A percentile compares a stretch with the other conserved stretches of the same genome.
These are phyloP conservation scores for Copidosoma aretas DNA, from an alignment of 2,888 invertebrate genomes.

Conservation along the genomic window DNA sequence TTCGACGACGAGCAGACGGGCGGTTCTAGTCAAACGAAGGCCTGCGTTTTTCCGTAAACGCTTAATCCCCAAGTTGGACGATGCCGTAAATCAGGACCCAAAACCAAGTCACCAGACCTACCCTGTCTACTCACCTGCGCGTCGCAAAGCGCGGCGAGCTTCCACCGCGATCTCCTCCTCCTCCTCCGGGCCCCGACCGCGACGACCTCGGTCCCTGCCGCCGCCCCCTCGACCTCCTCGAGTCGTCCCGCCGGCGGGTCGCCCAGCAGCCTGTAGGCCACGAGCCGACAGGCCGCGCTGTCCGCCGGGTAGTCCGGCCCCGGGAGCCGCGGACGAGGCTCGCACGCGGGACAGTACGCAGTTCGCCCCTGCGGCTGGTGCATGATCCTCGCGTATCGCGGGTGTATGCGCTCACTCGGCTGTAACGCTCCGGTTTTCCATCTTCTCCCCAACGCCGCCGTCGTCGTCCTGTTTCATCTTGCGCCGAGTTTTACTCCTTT, in stretches of 20 bases:
- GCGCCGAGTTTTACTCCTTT: too few species aligned
- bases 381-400: slow-evolving; percentile 45
- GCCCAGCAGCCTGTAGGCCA: slow-evolving; percentile 52
- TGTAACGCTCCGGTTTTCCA: not conserved
- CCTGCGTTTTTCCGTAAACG: too few species aligned
- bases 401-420: too few species aligned
- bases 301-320: slow-evolving; percentile 43
- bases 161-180: slow-evolving; percentile 2
- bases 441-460: not conserved
- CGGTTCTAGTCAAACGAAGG: too few species aligned
- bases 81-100: too few species aligned
- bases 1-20: too few species aligned
- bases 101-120: too few species aligned
- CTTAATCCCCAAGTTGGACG: too few species aligned
- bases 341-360: slow-evolving; percentile 49
- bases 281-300: slow-evolving; percentile 48
- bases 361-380: slow-evolving; percentile 52
- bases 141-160: not conserved
- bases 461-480: too few species aligned
- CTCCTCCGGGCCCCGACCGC: not conserved
- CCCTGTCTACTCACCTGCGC: slow-evolving; percentile 20
- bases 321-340: slow-evolving; percentile 49
- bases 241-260: slow-evolving; percentile 34
- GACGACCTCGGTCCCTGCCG: not conserved
- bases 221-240: not conserved